Evolutionary conservation across 2,888 invertebrate genomes (phyloP).

Genomic region (Heteromurus nitidus): DNA sequence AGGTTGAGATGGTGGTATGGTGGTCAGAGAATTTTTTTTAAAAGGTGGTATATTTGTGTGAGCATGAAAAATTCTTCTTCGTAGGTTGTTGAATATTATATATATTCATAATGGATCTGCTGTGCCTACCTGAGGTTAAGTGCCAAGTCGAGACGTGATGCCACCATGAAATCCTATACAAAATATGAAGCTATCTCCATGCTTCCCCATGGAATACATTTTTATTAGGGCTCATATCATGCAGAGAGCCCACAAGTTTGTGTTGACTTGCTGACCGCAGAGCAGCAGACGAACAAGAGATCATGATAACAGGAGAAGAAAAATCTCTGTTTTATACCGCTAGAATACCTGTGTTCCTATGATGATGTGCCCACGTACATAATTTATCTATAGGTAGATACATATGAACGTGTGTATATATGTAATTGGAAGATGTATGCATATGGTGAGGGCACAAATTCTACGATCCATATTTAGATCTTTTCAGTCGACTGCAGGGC

Average conservation of each 20-base stretch:
- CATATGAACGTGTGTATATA: no score
- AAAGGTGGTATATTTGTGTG: conserved; percentile 58
- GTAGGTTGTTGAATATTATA: conserved; percentile 24
- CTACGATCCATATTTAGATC: no score
- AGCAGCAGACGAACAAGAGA: conserved; percentile 47
- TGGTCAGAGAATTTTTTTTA: conserved; percentile 21
- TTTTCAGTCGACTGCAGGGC: conserved; percentile 23
- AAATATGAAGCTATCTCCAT: conserved; percentile 61
- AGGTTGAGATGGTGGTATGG: neutral
- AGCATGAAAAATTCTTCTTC: conserved; percentile 52
- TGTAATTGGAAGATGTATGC: no score
- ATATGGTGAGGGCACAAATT: no score
- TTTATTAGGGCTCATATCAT: conserved; percentile 65
- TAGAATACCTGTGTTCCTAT: no score
- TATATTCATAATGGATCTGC: conserved; percentile 43
- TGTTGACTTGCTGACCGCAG: conserved; percentile 65
- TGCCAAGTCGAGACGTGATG: conserved; percentile 67
- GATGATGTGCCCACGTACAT: no score
- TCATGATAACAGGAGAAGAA: conserved; percentile 51
- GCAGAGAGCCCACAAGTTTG: conserved; percentile 64
- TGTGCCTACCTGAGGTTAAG: conserved; percentile 68
- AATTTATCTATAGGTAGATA: no score
- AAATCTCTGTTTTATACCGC: no score
- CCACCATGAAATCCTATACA: conserved; percentile 66
- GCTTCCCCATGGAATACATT: conserved; percentile 64